Evolutionary conservation across 2,888 invertebrate species (phyloP).

Genomic region (Oconnorella tubifera): DNA sequence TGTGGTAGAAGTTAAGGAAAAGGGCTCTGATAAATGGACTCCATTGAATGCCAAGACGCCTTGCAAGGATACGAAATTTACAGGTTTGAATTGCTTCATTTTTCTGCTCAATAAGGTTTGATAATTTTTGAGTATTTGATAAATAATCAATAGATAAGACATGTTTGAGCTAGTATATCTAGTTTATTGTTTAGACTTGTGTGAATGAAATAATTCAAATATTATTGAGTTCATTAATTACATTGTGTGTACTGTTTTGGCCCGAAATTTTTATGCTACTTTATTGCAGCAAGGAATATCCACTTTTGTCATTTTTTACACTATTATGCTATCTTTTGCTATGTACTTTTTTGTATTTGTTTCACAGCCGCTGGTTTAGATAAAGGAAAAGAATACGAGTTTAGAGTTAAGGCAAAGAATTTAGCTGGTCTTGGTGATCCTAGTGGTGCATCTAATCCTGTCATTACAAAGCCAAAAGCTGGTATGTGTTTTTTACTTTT

Average conservation of each 20-base stretch:
- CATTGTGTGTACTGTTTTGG: too few relatives aligned
- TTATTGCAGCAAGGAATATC: too few relatives aligned
- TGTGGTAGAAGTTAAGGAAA: conserved; percentile 69
- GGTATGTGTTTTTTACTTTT: conserved; percentile 36
- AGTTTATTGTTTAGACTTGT: too few relatives aligned
- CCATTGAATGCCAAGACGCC: conserved; percentile 67
- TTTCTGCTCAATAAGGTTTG: too few relatives aligned
- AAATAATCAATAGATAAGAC: neutral
- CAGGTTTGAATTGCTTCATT: conserved; percentile 19
- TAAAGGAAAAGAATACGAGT: conserved; percentile 92
- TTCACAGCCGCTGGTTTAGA: conserved; percentile 59
- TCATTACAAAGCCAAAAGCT: conserved; percentile 78
- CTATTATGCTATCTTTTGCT: too few relatives aligned
- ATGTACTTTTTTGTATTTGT: too few relatives aligned
- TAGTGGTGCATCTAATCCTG: conserved; percentile 74
- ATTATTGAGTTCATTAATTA: too few relatives aligned
- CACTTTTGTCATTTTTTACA: too few relatives aligned
- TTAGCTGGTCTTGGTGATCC: conserved; percentile 95
- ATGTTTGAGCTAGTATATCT: too few relatives aligned
- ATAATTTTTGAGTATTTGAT: neutral
- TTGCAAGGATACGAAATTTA: conserved; percentile 75
- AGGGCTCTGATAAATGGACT: conserved; percentile 65
- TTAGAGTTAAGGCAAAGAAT: conserved; percentile 84
- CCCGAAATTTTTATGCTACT: too few relatives aligned
- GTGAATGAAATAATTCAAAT: too few relatives aligned